Evolutionary conservation across 2,113 vertebrate species (phyloP), one percentile per base, ranked within the genome.

Genomic region (Steatornis caripensis): DNA sequence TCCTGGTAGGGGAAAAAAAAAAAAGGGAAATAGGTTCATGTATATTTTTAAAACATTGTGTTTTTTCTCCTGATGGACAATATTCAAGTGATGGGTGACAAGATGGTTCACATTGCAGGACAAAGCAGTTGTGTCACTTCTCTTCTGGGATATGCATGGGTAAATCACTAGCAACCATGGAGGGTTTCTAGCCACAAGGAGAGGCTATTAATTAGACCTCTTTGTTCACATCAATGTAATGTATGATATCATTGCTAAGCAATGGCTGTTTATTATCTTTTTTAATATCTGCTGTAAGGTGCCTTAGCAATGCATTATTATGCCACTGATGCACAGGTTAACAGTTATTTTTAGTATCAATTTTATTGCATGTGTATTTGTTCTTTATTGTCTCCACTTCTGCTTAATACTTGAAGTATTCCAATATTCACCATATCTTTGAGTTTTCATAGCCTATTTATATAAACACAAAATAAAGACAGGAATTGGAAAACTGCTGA

Each of bases 1-100:
- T 95, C 99, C 99, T 99, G 95, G 88, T 30, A 68, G 65, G 6
- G 55, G 53, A 30, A 11, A 66, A 89, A 34, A 54, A 88, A 30
- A 86, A 41, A 21, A 43, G 11, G 34, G 5, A 92, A 90, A 91
- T 13, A 93, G 17, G 12, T 51, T 55, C 90, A 54, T 27, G 51
- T 12, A 53, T 30, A 21, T 78, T 82, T 92, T 46, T 36, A 46
- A 91, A 93, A 21, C 32, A 32, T 3, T 53, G 58, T 27, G 13
- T 23, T 60, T 41, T 58, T 70, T 15, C 87, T 92, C 74, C 77
- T 62, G 37, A 80, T 66, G 64, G 91, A 92, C 69, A 61, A 29
- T 48, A 88, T 48, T 87, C 54, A 95, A 95, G 66, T 84, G 45
- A 65, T 79, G 57, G 84, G 66, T 58, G 58, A 82, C 27, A 87